A percentile compares a stretch with the other conserved stretches of the same genome.
Evolutionary conservation across 1,140 invertebrate species (phyloP).

Genomic region (Watersipora subatra): DNA sequence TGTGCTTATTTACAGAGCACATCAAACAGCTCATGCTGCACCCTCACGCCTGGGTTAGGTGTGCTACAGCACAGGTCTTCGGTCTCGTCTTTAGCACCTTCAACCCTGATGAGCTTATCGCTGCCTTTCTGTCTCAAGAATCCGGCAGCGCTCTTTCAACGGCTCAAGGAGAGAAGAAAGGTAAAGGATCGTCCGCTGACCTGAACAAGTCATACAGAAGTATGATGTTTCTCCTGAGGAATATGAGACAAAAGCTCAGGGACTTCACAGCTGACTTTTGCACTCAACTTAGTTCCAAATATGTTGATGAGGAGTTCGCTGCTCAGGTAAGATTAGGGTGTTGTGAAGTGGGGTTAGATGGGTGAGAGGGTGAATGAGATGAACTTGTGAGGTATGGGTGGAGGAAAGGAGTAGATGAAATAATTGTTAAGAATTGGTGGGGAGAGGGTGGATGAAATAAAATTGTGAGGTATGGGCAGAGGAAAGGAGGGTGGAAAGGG

Average conservation of each 20-base stretch:
- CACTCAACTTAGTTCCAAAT: conserved; percentile 52
- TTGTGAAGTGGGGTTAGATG: too few species aligned
- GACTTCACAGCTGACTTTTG: conserved; percentile 57
- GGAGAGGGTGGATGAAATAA: too few species aligned
- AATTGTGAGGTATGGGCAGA: too few species aligned
- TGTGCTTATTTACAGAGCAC: conserved; percentile 22
- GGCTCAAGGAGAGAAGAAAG: not conserved
- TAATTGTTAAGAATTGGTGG: too few species aligned
- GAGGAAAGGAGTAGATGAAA: too few species aligned
- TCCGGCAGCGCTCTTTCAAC: not conserved
- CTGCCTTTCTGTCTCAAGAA: conserved; percentile 1
- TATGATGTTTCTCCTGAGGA: not conserved
- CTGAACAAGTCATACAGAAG: not conserved
- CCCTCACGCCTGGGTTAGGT: conserved; percentile 59
- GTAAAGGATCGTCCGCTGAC: not conserved
- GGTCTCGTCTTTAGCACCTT: conserved; percentile 53
- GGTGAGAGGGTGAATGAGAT: too few species aligned
- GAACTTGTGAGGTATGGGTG: too few species aligned
- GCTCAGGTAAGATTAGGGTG: conserved; percentile 23
- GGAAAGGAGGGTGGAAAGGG: too few species aligned
- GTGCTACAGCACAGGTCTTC: conserved; percentile 58
- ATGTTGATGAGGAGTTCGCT: conserved; percentile 26
- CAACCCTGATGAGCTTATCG: conserved; percentile 48
- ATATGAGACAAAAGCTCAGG: conserved; percentile 36
- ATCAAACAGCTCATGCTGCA: conserved; percentile 46